Base-by-base conservation (phyloP, 2,797 vertebrate genomes). In the Tangara arthus region DNA sequence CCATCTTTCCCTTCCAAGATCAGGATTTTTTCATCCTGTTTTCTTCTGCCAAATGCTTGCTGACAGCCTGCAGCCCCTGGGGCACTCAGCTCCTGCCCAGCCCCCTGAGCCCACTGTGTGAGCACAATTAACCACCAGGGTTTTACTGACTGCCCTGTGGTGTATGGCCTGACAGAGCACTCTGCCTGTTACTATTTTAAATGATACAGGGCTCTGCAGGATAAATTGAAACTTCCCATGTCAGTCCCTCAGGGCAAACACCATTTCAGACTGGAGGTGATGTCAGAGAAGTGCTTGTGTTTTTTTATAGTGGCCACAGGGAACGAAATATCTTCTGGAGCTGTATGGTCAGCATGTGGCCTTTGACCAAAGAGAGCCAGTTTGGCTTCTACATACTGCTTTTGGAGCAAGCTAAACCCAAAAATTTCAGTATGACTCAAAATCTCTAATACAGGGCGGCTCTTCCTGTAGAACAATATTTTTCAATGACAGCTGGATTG, bases 401-500 rank as follows among this genome's bases (percentile, higher is more conserved):
- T 87, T 42, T 86, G 65, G 72, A 92, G 50, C 69, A 70, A 53
- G 70, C 32, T 69, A 80, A 94, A 91, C 83, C 70, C 69, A 32
- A 72, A 77, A 88, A 92, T 86, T 68, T 35, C 69, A 49, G 77
- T 46, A 12, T 73, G 47, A 87, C 75, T 93, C 23, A 9, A 83
- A 79, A 90, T 44, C 68, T 87, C 41, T 94, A 56, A 63, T 93
- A 70, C 20, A 65, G 70, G n/a, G 66, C 0, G 3, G 68, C 71
- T 61, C 49, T 75, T 87, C 61, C 32, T 46, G 19, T 68, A 53
- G 76, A 86, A 78, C 11, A 12, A 8, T 95, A 44, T 91, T 88
- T 78, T 82, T 94, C 37, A 11, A 23, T 96, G 96, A 89, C 64
- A 52, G 37, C 71, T 88, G 70, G 80, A 79, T 83, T 91, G 77